Percentiles rank a stretch among this genome's conserved stretches.
These are phyloP conservation scores for Azorinus chamasolen DNA, from an alignment of 2,888 invertebrate species.

Conservation along the genomic window DNA sequence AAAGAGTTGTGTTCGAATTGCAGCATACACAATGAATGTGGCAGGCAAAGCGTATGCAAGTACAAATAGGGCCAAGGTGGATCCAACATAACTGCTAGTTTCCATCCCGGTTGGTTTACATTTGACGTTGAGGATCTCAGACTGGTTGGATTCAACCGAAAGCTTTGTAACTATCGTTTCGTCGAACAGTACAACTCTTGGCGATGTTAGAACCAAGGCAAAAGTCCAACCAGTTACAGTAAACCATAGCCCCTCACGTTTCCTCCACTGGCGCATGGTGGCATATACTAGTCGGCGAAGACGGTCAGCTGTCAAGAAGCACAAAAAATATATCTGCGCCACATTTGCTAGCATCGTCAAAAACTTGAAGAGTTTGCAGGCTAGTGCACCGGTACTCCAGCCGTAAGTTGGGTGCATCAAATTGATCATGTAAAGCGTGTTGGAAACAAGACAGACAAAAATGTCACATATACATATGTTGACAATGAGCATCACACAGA, in stretches of 20 bases:
- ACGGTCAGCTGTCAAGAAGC: constrained; percentile 42
- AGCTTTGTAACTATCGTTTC: constrained; percentile 11
- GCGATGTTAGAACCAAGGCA: constrained; percentile 18
- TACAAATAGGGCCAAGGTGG: constrained; percentile 29
- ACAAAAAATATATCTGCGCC: constrained; percentile 50
- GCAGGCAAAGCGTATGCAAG: constrained; percentile 44
- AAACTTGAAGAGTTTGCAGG: constrained; percentile 52
- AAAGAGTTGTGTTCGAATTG: constrained; percentile 24
- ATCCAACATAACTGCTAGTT: background rate
- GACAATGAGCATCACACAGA: constrained; percentile 40
- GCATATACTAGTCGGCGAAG: constrained; percentile 32
- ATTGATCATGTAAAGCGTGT: constrained; percentile 50
- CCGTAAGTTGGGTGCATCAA: constrained; percentile 32
- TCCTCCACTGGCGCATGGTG: constrained; percentile 33
- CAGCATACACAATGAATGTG: constrained; percentile 17
- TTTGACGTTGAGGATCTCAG: background rate
- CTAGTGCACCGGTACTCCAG: constrained; percentile 40
- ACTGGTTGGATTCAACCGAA: background rate
- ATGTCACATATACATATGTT: constrained; percentile 60
- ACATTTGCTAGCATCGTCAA: constrained; percentile 53
- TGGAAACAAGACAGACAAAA: constrained; percentile 52
- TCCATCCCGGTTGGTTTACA: constrained; percentile 43
- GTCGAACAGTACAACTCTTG: constrained; percentile 43
- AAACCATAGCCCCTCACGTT: constrained; percentile 23
- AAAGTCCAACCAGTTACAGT: constrained; percentile 17